A percentile compares a stretch with the other conserved stretches of the same genome.
Conservation (phyloP, 2,113 vertebrate species). For the Triplophysa siluroides region DNA sequence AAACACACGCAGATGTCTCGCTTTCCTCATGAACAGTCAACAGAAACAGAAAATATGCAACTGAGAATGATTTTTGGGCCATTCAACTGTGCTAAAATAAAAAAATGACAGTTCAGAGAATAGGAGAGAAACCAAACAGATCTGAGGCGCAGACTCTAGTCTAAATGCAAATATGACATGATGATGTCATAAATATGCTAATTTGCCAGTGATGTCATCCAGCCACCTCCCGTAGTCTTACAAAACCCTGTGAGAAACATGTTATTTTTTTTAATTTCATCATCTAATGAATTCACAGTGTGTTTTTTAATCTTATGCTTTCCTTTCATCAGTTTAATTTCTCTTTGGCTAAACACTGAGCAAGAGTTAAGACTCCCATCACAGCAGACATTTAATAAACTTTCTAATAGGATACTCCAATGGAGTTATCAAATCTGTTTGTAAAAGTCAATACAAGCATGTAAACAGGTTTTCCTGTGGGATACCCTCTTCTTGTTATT, state of each 20-base stretch:
- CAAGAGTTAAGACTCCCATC: background rate
- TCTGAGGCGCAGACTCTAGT: too few species aligned
- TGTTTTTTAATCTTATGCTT: background rate
- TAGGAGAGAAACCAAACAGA: too few species aligned
- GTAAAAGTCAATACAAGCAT: background rate
- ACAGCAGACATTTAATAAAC: background rate
- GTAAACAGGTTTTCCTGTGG: background rate
- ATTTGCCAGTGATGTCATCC: too few species aligned
- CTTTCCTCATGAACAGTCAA: too few species aligned
- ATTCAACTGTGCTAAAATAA: too few species aligned
- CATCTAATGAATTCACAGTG: conserved; percentile 24
- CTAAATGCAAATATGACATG: too few species aligned
- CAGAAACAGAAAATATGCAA: too few species aligned
- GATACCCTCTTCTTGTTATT: background rate
- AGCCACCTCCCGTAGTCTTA: too few species aligned
- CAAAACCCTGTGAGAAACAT: background rate
- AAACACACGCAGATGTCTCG: background rate
- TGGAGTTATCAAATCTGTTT: background rate
- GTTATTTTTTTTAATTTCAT: conserved; percentile 24
- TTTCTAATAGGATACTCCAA: background rate
- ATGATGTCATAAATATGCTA: too few species aligned
- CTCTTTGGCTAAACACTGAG: background rate
- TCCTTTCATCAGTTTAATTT: background rate
- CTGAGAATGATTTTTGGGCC: too few species aligned
- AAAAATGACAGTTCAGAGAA: too few species aligned